A percentile compares a stretch with the other conserved stretches of the same genome.
Evolutionary conservation across 2,888 invertebrate species (phyloP).

Genomic region (Cephus pulcher): DNA sequence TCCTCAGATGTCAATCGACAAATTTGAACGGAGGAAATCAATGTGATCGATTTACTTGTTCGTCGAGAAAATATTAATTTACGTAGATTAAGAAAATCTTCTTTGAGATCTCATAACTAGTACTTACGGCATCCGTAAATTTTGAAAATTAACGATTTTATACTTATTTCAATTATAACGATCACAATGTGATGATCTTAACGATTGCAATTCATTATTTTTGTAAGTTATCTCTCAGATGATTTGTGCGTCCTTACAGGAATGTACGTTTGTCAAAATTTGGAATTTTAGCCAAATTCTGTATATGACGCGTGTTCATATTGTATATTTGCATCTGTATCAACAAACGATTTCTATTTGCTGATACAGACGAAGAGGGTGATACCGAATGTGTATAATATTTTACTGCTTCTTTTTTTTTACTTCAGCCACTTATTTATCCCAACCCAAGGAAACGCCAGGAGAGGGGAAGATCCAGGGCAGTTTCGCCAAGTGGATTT

Average conservation of each 20-base stretch:
- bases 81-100: too few species aligned
- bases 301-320: not conserved
- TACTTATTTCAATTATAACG: not conserved
- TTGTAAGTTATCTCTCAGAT: not conserved
- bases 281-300: not conserved
- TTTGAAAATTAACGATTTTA: too few species aligned
- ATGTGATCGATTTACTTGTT: too few species aligned
- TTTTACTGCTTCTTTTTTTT: not conserved
- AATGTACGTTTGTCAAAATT: not conserved
- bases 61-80: too few species aligned
- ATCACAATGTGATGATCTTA: not conserved
- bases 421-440: not conserved
- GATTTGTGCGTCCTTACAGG: too few species aligned
- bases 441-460: not conserved
- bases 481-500: constrained; percentile 15
- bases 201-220: not conserved
- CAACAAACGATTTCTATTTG: not conserved
- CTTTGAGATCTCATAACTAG: too few species aligned
- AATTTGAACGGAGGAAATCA: not conserved
- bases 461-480: not conserved
- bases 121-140: not conserved
- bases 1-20: not conserved
- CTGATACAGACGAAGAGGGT: not conserved
- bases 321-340: not conserved
- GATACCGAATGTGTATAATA: not conserved